Conservation (phyloP, 1,140 invertebrate species). For the Ruditapes philippinarum region DNA sequence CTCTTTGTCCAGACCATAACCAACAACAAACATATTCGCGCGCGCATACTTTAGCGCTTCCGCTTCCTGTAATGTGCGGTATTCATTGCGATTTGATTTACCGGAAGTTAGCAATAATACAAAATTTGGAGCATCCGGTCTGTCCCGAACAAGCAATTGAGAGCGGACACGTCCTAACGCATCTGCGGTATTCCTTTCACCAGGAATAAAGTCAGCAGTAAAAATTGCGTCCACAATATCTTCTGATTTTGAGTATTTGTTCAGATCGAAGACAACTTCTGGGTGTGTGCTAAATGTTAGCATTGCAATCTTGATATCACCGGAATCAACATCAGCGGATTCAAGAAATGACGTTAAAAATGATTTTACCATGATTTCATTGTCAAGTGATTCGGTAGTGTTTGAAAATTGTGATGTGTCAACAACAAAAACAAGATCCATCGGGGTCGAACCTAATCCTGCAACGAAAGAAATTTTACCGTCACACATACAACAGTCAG, state of each 20-base stretch:
- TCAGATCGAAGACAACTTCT: slow-evolving; percentile 57
- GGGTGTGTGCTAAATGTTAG: slow-evolving; percentile 65
- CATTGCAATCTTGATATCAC: slow-evolving; percentile 61
- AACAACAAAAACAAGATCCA: slow-evolving; percentile 55
- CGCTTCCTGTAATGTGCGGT: slow-evolving; percentile 68
- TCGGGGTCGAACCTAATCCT: slow-evolving; percentile 47
- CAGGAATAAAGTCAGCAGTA: slow-evolving; percentile 65
- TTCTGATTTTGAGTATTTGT: slow-evolving; percentile 17
- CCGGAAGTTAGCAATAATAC: slow-evolving; percentile 74
- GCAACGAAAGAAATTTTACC: slow-evolving; percentile 26
- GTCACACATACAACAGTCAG: not conserved
- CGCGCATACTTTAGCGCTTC: slow-evolving; percentile 65
- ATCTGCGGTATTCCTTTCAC: slow-evolving; percentile 75
- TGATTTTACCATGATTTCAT: slow-evolving; percentile 20
- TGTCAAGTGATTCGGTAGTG: slow-evolving; percentile 21
- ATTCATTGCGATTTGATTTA: slow-evolving; percentile 62
- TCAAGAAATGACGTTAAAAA: slow-evolving; percentile 48
- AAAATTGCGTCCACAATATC: slow-evolving; percentile 65
- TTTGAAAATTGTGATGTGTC: slow-evolving; percentile 54
- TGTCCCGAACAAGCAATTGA: slow-evolving; percentile 72
- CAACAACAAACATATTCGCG: slow-evolving; percentile 71
- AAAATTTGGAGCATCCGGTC: slow-evolving; percentile 75
- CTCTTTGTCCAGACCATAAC: slow-evolving; percentile 66
- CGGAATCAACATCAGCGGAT: slow-evolving; percentile 53
- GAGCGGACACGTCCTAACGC: slow-evolving; percentile 75